phyloP scores from a whole-genome alignment of 1,140 invertebrate genomes.

The Zaprionus davidi region DNA sequence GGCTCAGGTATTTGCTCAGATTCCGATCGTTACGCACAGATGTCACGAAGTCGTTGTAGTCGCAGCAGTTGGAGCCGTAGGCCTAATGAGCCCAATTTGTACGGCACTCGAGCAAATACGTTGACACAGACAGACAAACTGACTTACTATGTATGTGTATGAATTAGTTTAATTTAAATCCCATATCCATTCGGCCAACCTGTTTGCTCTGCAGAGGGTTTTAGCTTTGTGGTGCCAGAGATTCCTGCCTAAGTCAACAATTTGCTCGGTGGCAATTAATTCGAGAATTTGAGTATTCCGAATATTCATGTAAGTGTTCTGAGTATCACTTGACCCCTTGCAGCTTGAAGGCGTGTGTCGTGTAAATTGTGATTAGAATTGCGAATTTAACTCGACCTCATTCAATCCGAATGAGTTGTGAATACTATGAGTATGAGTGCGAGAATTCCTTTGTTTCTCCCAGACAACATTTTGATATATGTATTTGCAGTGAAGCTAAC shows the following conservation, averaged over 20 bases:
- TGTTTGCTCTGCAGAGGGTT: neutral
- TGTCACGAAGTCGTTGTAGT: constrained; percentile 5
- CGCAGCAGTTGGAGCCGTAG: neutral
- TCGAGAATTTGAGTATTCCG: neutral
- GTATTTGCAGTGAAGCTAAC: neutral
- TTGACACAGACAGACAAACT: neutral
- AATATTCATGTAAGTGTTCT: neutral
- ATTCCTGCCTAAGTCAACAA: constrained; percentile 4
- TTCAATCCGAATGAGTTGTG: neutral
- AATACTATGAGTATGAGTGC: neutral
- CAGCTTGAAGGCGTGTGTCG: constrained; percentile 1
- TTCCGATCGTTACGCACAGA: constrained; percentile 21
- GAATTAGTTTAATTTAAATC: constrained; percentile 32
- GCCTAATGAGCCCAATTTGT: constrained; percentile 33
- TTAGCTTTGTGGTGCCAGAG: neutral
- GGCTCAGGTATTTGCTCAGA: constrained; percentile 9
- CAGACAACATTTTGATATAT: constrained; percentile 2
- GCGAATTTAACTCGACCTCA: neutral
- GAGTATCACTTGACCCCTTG: neutral
- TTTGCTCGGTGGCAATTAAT: constrained; percentile 4
- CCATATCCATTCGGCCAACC: constrained; percentile 13
- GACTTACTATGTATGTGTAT: constrained; percentile 2
- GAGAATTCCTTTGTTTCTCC: neutral
- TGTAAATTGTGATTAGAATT: constrained; percentile 5
- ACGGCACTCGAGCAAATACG: constrained; percentile 9